Conservation (phyloP, 2,888 invertebrate species). For the Trissolcus japonicus region DNA sequence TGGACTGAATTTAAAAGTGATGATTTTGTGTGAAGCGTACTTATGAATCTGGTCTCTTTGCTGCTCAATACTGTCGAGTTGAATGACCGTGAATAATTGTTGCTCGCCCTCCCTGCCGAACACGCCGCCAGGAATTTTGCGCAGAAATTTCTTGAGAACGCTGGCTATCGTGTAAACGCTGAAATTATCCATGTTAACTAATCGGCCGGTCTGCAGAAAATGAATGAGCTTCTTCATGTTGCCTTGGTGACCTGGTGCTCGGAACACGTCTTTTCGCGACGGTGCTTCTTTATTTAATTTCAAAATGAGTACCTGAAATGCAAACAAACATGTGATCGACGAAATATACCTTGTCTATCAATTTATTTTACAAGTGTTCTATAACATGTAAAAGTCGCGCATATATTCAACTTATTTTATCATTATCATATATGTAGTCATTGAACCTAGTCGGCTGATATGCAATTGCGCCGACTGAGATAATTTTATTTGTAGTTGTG, state of each 20-base stretch:
- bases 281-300: slow-evolving; percentile 97
- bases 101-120: slow-evolving; percentile 95
- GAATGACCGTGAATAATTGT: slow-evolving; percentile 91
- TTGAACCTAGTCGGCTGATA: no score
- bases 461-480: no score
- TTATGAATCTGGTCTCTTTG: slow-evolving; percentile 95
- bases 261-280: slow-evolving; percentile 93
- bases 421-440: no score
- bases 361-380: no score
- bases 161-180: slow-evolving; percentile 98
- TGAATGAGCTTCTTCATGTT: slow-evolving; percentile 95
- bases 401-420: no score
- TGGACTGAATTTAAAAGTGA: background rate
- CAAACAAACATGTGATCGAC: background rate
- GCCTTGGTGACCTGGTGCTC: slow-evolving; percentile 96
- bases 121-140: slow-evolving; percentile 97
- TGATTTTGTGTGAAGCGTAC: slow-evolving; percentile 78
- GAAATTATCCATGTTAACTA: slow-evolving; percentile 95
- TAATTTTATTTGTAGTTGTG: no score
- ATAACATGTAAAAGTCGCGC: no score
- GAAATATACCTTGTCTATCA: no score
- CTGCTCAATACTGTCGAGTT: slow-evolving; percentile 87
- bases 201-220: slow-evolving; percentile 90
- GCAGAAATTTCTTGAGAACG: slow-evolving; percentile 97
- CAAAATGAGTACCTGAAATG: slow-evolving; percentile 86